These are phyloP conservation scores for Protobothrops flavoviridis DNA, from an alignment of 2,113 vertebrate genomes.

Conservation along the genomic window DNA sequence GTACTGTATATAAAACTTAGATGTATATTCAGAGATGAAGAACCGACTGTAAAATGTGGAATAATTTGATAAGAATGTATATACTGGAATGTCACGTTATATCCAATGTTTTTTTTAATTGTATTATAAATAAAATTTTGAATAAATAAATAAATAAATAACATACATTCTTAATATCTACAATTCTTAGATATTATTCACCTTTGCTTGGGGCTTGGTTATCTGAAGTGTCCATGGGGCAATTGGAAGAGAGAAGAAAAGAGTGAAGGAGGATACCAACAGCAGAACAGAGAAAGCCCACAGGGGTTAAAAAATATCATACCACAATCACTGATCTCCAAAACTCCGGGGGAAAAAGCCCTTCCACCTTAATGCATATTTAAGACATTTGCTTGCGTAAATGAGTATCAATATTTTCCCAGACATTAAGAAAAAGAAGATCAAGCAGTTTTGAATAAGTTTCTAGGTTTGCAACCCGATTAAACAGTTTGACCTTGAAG, in stretches of 20 bases:
- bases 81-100: too few species aligned
- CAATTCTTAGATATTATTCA: background rate
- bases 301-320: background rate
- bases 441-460: background rate
- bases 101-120: too few species aligned
- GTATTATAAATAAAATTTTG: too few species aligned
- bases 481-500: background rate
- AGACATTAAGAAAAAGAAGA: background rate
- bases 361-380: background rate
- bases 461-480: background rate
- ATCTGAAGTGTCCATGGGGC: background rate
- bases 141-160: background rate
- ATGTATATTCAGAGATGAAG: too few species aligned
- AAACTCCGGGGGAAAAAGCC: background rate
- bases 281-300: background rate
- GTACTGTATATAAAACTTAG: too few species aligned
- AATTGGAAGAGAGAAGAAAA: background rate
- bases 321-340: background rate
- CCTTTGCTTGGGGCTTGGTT: background rate
- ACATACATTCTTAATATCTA: background rate
- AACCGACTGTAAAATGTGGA: too few species aligned
- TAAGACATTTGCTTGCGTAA: background rate
- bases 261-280: background rate
- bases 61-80: too few species aligned
- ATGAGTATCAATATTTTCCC: background rate